These are phyloP conservation scores for Stomorhina lunata DNA, from an alignment of 2,888 invertebrate species.

Conservation along the genomic window DNA sequence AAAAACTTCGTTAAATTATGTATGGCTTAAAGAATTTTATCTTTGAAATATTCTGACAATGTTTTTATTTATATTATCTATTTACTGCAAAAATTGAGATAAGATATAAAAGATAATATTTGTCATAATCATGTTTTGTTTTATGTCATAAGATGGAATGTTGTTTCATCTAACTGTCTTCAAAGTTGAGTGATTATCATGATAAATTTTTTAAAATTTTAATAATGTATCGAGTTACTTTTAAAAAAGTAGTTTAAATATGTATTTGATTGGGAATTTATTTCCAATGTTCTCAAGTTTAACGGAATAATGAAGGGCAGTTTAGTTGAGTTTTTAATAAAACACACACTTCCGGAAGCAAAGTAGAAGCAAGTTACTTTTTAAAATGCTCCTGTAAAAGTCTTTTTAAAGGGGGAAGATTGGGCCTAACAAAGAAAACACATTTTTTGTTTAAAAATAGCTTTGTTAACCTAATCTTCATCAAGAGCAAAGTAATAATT, in stretches of 20 bases:
- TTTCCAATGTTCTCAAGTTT: no score
- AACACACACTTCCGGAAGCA: no score
- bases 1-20: background rate
- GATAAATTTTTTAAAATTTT: background rate
- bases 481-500: no score
- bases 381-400: no score
- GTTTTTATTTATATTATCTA: background rate
- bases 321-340: no score
- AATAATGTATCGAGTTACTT: background rate
- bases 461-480: no score
- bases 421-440: no score
- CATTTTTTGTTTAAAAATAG: no score
- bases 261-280: no score
- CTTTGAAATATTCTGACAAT: constrained; percentile 1
- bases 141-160: background rate
- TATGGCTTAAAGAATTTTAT: constrained; percentile 4
- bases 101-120: constrained; percentile 25
- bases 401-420: no score
- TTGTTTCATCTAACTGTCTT: constrained; percentile 9
- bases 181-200: constrained; percentile 23
- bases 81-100: constrained; percentile 20
- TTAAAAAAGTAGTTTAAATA: background rate
- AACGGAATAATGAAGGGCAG: no score
- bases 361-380: no score
- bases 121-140: constrained; percentile 25